These are phyloP conservation scores for Drosophila bocki DNA, from an alignment of 1,140 invertebrate genomes.

Conservation along the genomic window DNA sequence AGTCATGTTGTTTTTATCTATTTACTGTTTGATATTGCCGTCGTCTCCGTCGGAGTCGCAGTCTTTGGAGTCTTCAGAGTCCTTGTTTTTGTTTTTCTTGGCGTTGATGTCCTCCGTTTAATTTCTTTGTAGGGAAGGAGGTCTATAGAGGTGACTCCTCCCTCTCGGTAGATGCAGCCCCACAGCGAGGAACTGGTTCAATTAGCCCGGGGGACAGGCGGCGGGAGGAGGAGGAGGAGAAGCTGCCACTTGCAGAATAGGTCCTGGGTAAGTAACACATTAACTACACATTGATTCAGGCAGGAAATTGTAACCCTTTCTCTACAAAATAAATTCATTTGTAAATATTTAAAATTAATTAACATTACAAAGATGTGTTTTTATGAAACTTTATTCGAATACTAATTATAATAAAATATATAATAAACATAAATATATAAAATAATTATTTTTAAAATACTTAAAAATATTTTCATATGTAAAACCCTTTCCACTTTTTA, in stretches of 20 bases:
- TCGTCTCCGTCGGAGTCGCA: constrained; percentile 2
- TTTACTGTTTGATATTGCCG: constrained; percentile 72
- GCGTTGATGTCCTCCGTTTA: constrained; percentile 20
- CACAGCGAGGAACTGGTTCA: constrained; percentile 22
- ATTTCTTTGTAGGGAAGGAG: background rate
- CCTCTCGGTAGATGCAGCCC: constrained; percentile 8
- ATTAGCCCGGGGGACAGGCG: constrained; percentile 25
- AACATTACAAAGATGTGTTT: background rate
- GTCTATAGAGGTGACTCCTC: background rate
- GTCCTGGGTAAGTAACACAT: background rate
- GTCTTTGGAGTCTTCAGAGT: constrained; percentile 21
- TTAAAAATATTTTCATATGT: background rate
- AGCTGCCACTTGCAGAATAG: background rate
- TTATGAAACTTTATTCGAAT: background rate
- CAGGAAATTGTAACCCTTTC: background rate
- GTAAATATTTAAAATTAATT: background rate
- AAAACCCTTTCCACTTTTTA: background rate
- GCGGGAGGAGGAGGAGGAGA: background rate
- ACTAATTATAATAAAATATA: background rate
- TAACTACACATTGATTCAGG: constrained; percentile 4
- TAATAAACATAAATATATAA: background rate
- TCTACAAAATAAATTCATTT: background rate
- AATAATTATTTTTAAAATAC: background rate
- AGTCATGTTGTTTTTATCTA: constrained; percentile 83
- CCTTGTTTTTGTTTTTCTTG: constrained; percentile 24